phyloP scores from a whole-genome alignment of 2,797 vertebrate species.

The Huso huso region DNA sequence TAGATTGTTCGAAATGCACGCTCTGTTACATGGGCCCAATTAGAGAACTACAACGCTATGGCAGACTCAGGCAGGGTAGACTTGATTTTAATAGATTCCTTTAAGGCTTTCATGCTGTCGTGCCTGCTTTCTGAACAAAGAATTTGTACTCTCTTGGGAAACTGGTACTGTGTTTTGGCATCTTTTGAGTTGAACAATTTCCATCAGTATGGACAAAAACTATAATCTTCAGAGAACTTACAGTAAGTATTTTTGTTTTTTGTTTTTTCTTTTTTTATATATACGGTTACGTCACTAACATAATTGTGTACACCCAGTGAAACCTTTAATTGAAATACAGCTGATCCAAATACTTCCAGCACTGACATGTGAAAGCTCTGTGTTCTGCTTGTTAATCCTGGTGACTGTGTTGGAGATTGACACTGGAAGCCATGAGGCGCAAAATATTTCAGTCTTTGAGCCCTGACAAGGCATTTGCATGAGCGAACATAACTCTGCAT shows the following conservation, averaged over 20 bases:
- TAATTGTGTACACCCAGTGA: too few relatives aligned
- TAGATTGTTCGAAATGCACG: neutral
- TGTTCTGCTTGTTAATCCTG: neutral
- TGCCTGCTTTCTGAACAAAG: neutral
- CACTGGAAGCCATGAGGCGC: too few relatives aligned
- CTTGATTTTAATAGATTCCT: constrained; percentile 9
- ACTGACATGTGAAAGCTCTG: neutral
- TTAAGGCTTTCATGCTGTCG: neutral
- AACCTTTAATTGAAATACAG: neutral
- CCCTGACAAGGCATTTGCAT: neutral
- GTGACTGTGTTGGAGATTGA: too few relatives aligned
- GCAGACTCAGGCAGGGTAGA: constrained; percentile 1
- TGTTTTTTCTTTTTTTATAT: neutral
- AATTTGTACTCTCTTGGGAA: neutral
- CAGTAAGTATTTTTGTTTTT: neutral
- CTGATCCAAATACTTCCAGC: neutral
- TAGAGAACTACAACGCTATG: neutral
- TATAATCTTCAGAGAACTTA: neutral
- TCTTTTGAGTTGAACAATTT: constrained; percentile 1
- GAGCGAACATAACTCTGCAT: neutral
- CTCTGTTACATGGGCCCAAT: neutral
- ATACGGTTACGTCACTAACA: too few relatives aligned
- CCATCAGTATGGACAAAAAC: constrained; percentile 1
- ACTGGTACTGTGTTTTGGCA: neutral
- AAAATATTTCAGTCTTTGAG: neutral